Percentiles rank a stretch among this genome's conserved stretches.
Conservation (phyloP, 2,113 vertebrate genomes). For the Spea bombifrons region DNA sequence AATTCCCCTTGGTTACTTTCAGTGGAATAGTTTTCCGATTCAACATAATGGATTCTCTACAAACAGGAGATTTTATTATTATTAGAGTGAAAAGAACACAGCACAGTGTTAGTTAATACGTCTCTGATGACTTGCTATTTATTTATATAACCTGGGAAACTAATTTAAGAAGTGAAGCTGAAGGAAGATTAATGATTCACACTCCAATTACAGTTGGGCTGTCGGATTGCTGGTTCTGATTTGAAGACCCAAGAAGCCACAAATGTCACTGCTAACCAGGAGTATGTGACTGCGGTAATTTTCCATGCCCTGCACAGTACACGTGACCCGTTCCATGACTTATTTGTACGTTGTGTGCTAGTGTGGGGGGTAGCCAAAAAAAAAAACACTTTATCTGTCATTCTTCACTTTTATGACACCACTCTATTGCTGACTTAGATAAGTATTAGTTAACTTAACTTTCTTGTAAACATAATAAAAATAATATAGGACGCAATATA, state of each 20-base stretch:
- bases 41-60: conserved; percentile 4
- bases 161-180: conserved; percentile 20
- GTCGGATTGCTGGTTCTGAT: neutral
- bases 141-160: conserved; percentile 1
- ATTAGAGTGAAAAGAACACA: neutral
- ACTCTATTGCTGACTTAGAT: conserved; percentile 17
- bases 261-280: neutral
- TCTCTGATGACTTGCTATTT: neutral
- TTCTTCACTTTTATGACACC: conserved; percentile 7
- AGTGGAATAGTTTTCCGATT: neutral
- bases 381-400: neutral
- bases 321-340: neutral
- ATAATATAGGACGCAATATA: neutral
- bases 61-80: too few species aligned
- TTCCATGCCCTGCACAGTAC: conserved; percentile 11
- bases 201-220: conserved; percentile 26
- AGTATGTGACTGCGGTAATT: conserved; percentile 26
- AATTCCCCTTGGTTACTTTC: conserved; percentile 2
- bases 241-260: conserved; percentile 9
- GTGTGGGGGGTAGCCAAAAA: neutral
- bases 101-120: neutral
- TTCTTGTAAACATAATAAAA: conserved; percentile 22
- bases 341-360: neutral
- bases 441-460: neutral
- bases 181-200: conserved; percentile 15